Base-by-base conservation (phyloP, 1,140 invertebrate genomes). In the Diprion similis region DNA sequence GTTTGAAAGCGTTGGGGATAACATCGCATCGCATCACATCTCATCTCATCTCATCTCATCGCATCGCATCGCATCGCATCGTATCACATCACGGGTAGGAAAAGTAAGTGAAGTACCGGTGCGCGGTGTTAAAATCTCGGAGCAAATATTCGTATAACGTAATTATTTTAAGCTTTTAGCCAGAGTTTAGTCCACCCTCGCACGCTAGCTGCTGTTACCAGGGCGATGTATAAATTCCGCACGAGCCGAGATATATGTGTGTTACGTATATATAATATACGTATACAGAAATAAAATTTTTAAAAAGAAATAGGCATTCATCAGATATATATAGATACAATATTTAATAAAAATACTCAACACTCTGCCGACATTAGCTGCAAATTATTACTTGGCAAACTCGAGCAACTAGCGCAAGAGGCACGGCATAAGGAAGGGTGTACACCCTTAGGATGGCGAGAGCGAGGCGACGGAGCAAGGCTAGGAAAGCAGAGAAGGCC, bases 301-400 rank as follows among this genome's bases (percentile, higher is more conserved):
- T n/a, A n/a, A 37, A 37, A 37, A 37, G 2, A 37, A 37, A 37
- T 37, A 37, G 1, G 1, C 6, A 37, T 6, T 37, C 1, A 1
- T 37, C 24, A 37, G 2, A 37, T 37, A 37, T 37, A 37, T 37
- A 37, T 37, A 15, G n/a, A 64, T 17, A 45, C 37, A 72, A 72
- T 37, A 68, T 80, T 77, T 78, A 76, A 84, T 81, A 81, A 81
- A 77, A 80, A 78, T 59, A 59, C 74, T 71, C 77, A 76, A 75
- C 68, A 77, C 72, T 72, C 70, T 70, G 78, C 74, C 76, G 76
- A 78, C 79, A 83, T 83, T 84, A 84, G 79, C 68, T 72, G 76
- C n/a, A 79, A 83, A 85, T 84, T 85, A 83, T 78, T 78, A 83
- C 78, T 85, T 80, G 79, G 80, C 79, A 81, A 81, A 59, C 51